Evolutionary conservation across 2,113 vertebrate species (phyloP), one percentile per base, ranked within the genome.

Genomic region (Gallinago undulata): DNA sequence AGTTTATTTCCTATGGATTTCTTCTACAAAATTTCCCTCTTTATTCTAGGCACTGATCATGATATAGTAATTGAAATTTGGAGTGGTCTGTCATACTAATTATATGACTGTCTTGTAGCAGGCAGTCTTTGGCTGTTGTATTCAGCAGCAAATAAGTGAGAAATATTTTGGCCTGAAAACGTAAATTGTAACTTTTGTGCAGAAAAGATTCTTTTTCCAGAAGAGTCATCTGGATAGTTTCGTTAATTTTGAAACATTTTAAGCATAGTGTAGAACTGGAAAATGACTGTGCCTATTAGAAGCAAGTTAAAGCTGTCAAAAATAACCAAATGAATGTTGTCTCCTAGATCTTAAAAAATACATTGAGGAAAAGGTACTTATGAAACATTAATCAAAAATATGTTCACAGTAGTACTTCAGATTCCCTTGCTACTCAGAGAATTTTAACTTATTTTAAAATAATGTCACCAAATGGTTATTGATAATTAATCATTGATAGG

Each of bases 11-110:
- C 94, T 67, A 79, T 92, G 95, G 96, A 95, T 98, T 97, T 93
- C 93, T 97, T 96, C 90, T 92, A 86, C 91, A 92, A 95, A 96
- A 97, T 96, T 94, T 96, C 92, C 87, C 92, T 96, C 96, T 97
- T 97, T 97, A 95, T 97, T 97, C 95, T 96, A 60, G 94, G 92
- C 75, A 86, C 96, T 94, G 96, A 95, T 97, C 95, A 91, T 96
- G 94, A 95, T 88, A 81, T 55, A 69, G 92, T 96, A 97, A 97
- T 97, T 97, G 97, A 97, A 98, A 96, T 95, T 93, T 90, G 88
- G 87, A 94, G 93, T 95, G 96, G 94, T 97, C 96, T 97, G 91
- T 95, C 95, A 94, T 94, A 82, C 78, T 97, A 94, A 96, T 95
- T 97, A 90, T 90, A 93, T 78, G 93, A 81, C 79, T 95, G 67